phyloP scores from a whole-genome alignment of 2,113 vertebrate genomes.

The Pachycephala philippinensis region DNA sequence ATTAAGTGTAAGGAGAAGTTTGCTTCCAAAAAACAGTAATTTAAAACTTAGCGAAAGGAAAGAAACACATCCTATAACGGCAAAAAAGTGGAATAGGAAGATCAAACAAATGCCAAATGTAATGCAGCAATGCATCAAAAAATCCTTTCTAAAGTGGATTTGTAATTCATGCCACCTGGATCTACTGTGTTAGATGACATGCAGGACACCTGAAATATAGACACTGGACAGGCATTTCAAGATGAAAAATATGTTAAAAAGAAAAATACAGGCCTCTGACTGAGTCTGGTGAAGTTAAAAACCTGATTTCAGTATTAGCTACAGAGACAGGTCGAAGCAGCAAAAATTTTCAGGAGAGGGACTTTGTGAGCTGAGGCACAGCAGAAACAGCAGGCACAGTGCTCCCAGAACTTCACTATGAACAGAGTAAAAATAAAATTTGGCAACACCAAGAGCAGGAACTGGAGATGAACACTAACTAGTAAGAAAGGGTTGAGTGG shows the following conservation, averaged over 20 bases:
- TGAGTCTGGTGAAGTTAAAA: background rate
- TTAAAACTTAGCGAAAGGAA: background rate
- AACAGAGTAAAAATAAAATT: background rate
- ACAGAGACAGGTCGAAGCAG: background rate
- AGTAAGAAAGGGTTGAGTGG: background rate
- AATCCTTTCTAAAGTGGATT: background rate
- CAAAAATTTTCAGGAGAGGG: background rate
- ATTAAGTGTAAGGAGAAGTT: background rate
- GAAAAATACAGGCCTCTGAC: background rate
- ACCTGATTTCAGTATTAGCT: background rate
- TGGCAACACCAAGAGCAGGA: background rate
- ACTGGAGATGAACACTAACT: background rate
- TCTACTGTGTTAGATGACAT: background rate
- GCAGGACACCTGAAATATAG: background rate
- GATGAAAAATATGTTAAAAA: background rate
- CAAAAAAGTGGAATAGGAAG: background rate
- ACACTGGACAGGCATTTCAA: background rate
- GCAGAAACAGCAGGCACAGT: background rate
- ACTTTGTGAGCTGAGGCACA: background rate
- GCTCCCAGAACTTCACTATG: background rate
- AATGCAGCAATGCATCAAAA: background rate
- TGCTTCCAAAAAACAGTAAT: background rate
- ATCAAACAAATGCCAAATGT: background rate
- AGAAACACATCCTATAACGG: background rate
- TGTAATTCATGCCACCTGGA: background rate